These are phyloP conservation scores for Alectura lathami DNA, from an alignment of 2,113 vertebrate species.

Conservation along the genomic window DNA sequence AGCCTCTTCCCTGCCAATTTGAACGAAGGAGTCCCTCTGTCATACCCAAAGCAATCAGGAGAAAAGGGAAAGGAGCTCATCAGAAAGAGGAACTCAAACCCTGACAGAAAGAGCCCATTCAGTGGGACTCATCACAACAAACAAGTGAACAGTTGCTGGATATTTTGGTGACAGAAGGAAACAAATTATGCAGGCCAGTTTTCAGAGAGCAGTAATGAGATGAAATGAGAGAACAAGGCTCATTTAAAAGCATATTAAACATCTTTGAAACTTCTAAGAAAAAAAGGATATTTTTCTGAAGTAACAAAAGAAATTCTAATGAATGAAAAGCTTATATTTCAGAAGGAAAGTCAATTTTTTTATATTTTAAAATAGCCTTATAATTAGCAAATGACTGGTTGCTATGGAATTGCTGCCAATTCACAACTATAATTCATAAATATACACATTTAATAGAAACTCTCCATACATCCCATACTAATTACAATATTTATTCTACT, in stretches of 20 bases:
- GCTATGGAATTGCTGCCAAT: background rate
- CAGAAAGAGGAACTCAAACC: background rate
- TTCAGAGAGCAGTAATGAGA: background rate
- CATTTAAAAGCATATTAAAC: background rate
- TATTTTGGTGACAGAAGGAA: background rate
- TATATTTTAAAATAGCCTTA: background rate
- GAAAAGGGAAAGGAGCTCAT: background rate
- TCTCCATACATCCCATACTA: background rate
- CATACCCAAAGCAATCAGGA: background rate
- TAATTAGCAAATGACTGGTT: background rate
- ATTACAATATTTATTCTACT: slow-evolving; percentile 7
- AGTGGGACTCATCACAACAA: background rate
- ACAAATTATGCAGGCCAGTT: background rate
- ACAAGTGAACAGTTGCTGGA: background rate
- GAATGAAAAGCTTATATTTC: background rate
- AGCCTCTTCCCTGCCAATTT: background rate
- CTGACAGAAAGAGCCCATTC: background rate
- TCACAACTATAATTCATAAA: slow-evolving; percentile 20
- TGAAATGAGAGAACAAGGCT: background rate
- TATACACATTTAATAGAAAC: background rate
- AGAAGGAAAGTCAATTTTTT: background rate
- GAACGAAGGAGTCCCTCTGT: background rate
- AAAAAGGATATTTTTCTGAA: background rate
- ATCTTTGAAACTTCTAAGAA: background rate
- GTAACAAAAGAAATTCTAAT: background rate